Percentiles rank a stretch among this genome's conserved stretches.
These are phyloP conservation scores for Cyanoderma ruficeps DNA, from an alignment of 2,113 vertebrate genomes.

Conservation along the genomic window DNA sequence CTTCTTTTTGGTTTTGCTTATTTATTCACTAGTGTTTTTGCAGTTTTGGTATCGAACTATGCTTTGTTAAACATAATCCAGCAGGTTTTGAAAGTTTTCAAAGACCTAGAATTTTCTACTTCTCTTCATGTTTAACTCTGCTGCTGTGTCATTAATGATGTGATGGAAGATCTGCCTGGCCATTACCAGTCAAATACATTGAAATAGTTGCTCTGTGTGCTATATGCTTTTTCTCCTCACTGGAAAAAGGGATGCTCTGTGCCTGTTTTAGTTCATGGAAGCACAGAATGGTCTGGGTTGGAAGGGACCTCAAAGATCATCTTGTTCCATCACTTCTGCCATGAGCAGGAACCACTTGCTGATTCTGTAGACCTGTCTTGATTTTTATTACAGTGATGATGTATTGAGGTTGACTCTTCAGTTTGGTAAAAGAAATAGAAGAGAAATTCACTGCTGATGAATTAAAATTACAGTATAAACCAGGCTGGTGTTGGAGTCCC, in stretches of 20 bases:
- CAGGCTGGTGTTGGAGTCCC: background rate
- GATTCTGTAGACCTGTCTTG: background rate
- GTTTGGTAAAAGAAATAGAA: background rate
- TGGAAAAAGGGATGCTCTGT: background rate
- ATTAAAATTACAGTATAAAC: background rate
- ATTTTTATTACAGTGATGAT: background rate
- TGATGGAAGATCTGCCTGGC: background rate
- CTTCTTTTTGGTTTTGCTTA: rapidly evolving
- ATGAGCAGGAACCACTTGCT: background rate
- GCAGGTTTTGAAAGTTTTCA: background rate
- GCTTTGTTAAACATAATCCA: background rate
- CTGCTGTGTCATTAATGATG: background rate
- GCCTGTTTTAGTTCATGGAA: background rate
- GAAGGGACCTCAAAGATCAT: background rate
- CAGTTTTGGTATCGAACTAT: background rate
- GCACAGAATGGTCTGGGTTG: background rate
- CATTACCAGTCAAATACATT: background rate
- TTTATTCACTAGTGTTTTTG: background rate
- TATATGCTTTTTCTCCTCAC: background rate
- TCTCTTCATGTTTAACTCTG: background rate
- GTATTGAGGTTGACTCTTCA: background rate
- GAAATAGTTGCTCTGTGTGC: background rate
- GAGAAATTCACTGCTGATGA: background rate
- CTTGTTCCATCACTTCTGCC: background rate
- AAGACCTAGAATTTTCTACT: background rate